phyloP scores from a whole-genome alignment of 2,888 invertebrate genomes.

The Drepana falcataria region DNA sequence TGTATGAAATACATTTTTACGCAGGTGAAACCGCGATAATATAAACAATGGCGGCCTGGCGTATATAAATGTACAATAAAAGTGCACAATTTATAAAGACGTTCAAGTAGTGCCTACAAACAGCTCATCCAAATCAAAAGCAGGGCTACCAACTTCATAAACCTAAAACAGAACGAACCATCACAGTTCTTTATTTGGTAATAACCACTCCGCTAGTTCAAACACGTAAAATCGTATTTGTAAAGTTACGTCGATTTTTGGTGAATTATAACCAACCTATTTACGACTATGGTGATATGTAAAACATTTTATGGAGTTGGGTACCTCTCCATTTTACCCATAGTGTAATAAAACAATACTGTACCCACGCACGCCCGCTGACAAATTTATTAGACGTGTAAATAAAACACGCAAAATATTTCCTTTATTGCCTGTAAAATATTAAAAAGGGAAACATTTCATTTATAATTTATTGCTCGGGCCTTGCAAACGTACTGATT shows the following conservation, averaged over 20 bases:
- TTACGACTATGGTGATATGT: constrained; percentile 25
- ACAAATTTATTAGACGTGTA: constrained; percentile 38
- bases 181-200: neutral
- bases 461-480: neutral
- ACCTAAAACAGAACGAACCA: too few relatives aligned
- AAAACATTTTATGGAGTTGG: constrained; percentile 29
- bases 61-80: too few relatives aligned
- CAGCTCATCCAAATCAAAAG: too few relatives aligned
- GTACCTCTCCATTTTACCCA: constrained; percentile 33
- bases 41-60: too few relatives aligned
- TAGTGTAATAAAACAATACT: constrained; percentile 41
- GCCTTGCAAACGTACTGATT: neutral
- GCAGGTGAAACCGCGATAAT: too few relatives aligned
- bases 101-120: too few relatives aligned
- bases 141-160: too few relatives aligned
- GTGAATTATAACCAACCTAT: constrained; percentile 18
- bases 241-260: neutral
- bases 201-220: neutral
- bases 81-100: too few relatives aligned
- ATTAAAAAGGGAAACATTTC: constrained; percentile 3
- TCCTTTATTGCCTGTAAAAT: constrained; percentile 19
- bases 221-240: neutral
- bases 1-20: too few relatives aligned
- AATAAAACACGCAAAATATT: constrained; percentile 33
- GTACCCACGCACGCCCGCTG: constrained; percentile 31